A percentile compares a stretch with the other conserved stretches of the same genome.
These are phyloP conservation scores for Lycopodina hypogea DNA, from an alignment of 37 sponge, comb jelly and placozoan species.

Conservation along the genomic window DNA sequence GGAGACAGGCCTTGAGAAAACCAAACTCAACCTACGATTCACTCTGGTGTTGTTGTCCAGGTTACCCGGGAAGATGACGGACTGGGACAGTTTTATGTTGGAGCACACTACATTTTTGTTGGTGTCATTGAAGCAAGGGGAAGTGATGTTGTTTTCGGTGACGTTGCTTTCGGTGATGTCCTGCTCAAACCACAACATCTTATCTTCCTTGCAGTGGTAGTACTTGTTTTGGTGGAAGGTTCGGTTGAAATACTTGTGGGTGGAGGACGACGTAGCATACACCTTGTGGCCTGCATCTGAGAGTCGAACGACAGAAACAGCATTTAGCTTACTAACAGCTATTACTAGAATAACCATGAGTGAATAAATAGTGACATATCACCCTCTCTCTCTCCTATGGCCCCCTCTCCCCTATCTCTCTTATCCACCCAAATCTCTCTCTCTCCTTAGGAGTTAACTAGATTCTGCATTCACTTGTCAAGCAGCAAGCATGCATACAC, in stretches of 20 bases:
- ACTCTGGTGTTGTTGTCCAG: background rate
- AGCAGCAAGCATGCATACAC: no score
- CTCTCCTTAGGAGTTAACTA: no score
- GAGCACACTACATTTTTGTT: slow-evolving; percentile 5
- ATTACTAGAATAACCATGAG: no score
- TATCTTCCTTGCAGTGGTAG: slow-evolving; percentile 38
- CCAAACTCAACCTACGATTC: background rate
- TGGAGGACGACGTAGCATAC: background rate
- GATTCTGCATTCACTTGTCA: no score
- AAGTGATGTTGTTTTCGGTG: background rate
- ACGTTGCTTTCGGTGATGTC: no score
- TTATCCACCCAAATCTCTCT: no score
- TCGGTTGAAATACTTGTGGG: slow-evolving; percentile 20
- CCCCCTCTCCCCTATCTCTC: no score
- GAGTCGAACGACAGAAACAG: no score
- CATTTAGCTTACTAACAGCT: no score
- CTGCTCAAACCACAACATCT: background rate
- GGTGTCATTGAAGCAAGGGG: background rate
- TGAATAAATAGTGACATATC: no score
- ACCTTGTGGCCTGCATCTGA: background rate
- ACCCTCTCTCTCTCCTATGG: no score
- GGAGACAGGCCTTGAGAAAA: background rate
- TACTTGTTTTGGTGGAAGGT: slow-evolving; percentile 23
- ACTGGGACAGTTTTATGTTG: slow-evolving; percentile 6
- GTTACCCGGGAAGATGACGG: slow-evolving; percentile 43